Evolutionary conservation across 1,140 invertebrate species (phyloP), one percentile per base, ranked within the genome.

Genomic region (Calliphora vicina): DNA sequence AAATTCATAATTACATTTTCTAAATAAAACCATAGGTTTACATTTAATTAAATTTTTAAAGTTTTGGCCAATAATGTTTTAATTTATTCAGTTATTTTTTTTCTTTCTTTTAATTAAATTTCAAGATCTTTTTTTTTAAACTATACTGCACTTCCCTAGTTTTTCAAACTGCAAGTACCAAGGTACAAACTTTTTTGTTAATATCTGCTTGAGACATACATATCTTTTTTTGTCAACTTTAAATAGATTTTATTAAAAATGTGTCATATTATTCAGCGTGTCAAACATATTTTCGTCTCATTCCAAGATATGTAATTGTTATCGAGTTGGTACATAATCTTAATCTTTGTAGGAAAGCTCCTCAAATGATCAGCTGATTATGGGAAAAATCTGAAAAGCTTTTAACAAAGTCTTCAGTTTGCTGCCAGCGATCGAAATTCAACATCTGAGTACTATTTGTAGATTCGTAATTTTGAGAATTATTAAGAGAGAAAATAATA

Each of bases 101-200:
- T 73, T 73, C 15, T 73, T 73, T 27, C 29, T 35, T 35, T 20
- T 12, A 35, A 74, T 74, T 35, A 42, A n/a, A 29, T 35, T 17
- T 35, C 15, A 29, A 29, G 20, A 17, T 78, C 29, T 57, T 43
- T 20, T 42, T n/a, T 43, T 29, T 43, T n/a, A 87, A 86, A 85
- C 85, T 87, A 87, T 87, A 85, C 86, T 88, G 87, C 87, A 88
- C 87, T 83, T 85, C 85, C 87, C 86, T 87, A 86, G 88, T 87
- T 87, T 86, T 87, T 84, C 45, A 84, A 88, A 86, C 86, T 88
- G 87, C 85, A 88, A 86, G 85, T 83, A 84, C 82, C 29, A 13
- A 45, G 42, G 82, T 82, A 86, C 84, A 86, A 86, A 83, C 80
- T 84, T 35, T 74, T 35, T 74, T 72, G 71, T 35, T 74, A 74